Evolutionary conservation across 2,113 vertebrate species (phyloP).

Genomic region (Sciurus niger): DNA sequence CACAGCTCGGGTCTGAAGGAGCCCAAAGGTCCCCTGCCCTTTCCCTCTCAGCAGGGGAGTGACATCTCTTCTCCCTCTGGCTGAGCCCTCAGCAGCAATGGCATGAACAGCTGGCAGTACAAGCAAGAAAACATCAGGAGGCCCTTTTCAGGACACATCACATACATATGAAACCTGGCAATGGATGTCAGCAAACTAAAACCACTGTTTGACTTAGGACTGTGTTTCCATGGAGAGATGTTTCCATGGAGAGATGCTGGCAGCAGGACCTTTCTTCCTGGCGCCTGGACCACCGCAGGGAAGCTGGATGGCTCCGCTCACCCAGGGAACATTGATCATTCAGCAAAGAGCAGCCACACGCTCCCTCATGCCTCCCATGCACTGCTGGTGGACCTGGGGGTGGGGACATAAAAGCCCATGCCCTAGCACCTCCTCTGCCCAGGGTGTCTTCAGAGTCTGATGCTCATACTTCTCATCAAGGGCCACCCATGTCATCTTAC

Average conservation of each 20-base stretch:
- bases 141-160: too few species aligned
- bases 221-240: too few species aligned
- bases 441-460: too few species aligned
- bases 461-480: neutral
- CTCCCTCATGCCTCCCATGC: neutral
- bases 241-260: neutral
- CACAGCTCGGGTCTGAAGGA: neutral
- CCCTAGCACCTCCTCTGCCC: neutral
- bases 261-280: too few species aligned
- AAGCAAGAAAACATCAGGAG: too few species aligned
- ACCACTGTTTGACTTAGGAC: neutral
- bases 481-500: neutral
- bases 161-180: neutral
- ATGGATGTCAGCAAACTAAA: neutral
- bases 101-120: too few species aligned
- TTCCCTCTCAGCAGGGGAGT: too few species aligned
- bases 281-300: too few species aligned
- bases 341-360: neutral
- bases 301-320: neutral
- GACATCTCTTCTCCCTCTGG: too few species aligned
- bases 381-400: too few species aligned
- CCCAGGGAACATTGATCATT: neutral
- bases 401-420: neutral
- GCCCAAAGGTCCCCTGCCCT: too few species aligned
- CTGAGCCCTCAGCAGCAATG: too few species aligned